A percentile compares a stretch with the other conserved stretches of the same genome.
phyloP scores from a whole-genome alignment of 2,888 invertebrate genomes.

The Lasioglossum marginatum region DNA sequence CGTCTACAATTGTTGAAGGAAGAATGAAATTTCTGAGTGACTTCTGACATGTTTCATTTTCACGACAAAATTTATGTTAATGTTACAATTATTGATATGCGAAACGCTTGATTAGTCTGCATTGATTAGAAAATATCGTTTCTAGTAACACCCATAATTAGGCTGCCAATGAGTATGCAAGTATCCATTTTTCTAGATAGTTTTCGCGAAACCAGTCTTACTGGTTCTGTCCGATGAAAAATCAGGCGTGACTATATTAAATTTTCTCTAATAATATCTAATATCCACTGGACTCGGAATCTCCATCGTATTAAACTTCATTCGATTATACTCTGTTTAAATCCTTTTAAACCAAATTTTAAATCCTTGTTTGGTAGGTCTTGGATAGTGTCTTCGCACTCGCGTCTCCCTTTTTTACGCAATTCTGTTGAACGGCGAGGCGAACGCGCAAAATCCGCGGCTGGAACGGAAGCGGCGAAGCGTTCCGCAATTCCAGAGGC shows the following conservation, averaged over 20 bases:
- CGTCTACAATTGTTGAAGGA: neutral
- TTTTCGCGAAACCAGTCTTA: slow-evolving; percentile 1
- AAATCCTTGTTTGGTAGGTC: too few relatives aligned
- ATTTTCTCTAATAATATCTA: neutral
- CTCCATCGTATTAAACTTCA: neutral
- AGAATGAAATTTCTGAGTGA: neutral
- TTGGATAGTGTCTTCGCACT: neutral
- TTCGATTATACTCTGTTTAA: neutral
- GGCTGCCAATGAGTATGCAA: neutral
- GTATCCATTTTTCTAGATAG: neutral
- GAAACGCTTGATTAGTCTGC: neutral
- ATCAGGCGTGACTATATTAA: neutral
- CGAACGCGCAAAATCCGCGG: neutral
- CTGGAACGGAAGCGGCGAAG: slow-evolving; percentile 31
- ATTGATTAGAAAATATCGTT: neutral
- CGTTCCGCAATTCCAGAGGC: slow-evolving; percentile 54
- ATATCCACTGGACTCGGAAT: neutral
- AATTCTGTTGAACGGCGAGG: neutral
- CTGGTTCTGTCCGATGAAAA: neutral
- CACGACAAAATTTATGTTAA: neutral
- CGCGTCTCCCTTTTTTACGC: neutral
- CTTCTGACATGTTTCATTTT: neutral
- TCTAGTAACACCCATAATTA: neutral
- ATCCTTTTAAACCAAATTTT: too few relatives aligned
- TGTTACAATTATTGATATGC: neutral